A percentile compares a stretch with the other conserved stretches of the same genome.
Evolutionary conservation across 2,888 invertebrate species (phyloP).

Genomic region (Lutraria lutraria): DNA sequence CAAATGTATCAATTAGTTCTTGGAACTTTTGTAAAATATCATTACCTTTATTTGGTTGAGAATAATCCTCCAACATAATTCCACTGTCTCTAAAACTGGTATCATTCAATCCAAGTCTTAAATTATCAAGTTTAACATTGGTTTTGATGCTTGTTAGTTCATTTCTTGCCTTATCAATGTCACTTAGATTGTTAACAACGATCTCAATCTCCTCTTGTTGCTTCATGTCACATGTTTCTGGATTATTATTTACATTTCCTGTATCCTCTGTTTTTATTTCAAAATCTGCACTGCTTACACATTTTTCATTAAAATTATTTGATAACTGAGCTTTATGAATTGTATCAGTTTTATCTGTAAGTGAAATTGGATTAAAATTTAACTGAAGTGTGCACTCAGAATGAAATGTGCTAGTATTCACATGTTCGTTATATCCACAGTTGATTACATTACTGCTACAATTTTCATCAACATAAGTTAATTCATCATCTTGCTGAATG

Average conservation of each 20-base stretch:
- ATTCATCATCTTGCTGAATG: not conserved
- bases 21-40: slow-evolving; percentile 22
- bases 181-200: not conserved
- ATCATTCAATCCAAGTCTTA: not conserved
- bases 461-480: not conserved
- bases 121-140: not conserved
- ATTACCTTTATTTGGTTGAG: not conserved
- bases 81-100: slow-evolving; percentile 8
- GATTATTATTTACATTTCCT: no score
- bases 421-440: not conserved
- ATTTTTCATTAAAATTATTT: not conserved
- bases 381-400: not conserved
- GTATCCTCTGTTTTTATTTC: not conserved
- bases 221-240: not conserved
- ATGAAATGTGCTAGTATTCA: not conserved
- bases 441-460: not conserved
- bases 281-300: not conserved
- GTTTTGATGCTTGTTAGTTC: not conserved
- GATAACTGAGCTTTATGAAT: not conserved
- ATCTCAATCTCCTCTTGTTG: not conserved
- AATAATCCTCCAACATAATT: slow-evolving; percentile 6
- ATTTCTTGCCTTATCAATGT: not conserved
- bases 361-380: not conserved
- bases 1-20: slow-evolving; percentile 1
- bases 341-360: not conserved